A percentile compares a stretch with the other conserved stretches of the same genome.
Conservation (phyloP, 1,140 invertebrate genomes). For the Lepeophtheirus salmonis region DNA sequence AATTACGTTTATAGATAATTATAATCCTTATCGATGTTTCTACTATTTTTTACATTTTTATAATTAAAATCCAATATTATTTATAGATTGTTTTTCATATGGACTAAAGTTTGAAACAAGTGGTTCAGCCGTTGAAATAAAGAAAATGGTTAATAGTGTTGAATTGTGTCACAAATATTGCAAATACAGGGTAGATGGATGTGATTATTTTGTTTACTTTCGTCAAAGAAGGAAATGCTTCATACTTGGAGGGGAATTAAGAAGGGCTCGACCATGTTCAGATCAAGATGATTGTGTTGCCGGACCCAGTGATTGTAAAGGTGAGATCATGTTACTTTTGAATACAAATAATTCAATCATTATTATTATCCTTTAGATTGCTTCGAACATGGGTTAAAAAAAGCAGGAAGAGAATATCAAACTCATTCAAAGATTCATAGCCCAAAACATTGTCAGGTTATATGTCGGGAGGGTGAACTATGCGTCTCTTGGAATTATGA, state of each 20-base stretch:
- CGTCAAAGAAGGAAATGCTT: neutral
- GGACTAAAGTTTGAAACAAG: neutral
- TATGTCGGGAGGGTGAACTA: neutral
- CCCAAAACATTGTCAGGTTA: neutral
- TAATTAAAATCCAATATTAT: too few relatives aligned
- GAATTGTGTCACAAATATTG: neutral
- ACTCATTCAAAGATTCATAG: neutral
- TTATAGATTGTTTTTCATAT: neutral
- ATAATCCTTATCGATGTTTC: too few relatives aligned
- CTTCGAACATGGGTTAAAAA: neutral
- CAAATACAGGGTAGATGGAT: neutral
- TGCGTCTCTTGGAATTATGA: neutral
- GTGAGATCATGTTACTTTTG: neutral
- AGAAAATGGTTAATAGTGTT: neutral
- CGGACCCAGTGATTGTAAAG: neutral
- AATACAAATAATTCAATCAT: neutral
- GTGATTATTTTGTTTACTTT: neutral
- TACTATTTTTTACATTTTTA: neutral
- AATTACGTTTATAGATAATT: too few relatives aligned
- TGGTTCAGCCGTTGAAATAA: neutral
- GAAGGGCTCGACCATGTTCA: neutral
- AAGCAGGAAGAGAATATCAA: neutral
- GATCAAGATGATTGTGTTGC: neutral
- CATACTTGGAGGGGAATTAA: neutral
- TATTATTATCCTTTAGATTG: neutral